Percentiles rank a stretch among this genome's conserved stretches.
phyloP scores from a whole-genome alignment of 1,140 invertebrate genomes.

The Aphaenogaster floridana region DNA sequence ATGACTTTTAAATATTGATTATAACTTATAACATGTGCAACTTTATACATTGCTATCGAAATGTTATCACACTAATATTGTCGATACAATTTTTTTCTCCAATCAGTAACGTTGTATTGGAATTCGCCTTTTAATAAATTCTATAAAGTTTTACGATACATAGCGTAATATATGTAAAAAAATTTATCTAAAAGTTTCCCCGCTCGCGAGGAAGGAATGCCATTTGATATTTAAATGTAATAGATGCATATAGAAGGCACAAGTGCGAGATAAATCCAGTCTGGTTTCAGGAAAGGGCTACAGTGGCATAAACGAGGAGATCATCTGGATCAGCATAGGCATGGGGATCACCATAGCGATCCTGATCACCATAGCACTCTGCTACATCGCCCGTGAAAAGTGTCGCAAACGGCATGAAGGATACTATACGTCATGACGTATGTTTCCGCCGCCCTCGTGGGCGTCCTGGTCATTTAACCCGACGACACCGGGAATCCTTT shows the following conservation, averaged over 20 bases:
- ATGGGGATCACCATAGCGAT: slow-evolving; percentile 94
- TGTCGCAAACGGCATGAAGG: slow-evolving; percentile 91
- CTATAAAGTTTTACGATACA: background rate
- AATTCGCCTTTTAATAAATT: background rate
- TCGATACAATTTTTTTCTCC: background rate
- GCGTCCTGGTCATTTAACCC: slow-evolving; percentile 80
- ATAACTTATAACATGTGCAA: background rate
- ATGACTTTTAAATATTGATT: background rate
- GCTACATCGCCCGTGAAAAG: slow-evolving; percentile 93
- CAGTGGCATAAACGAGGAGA: slow-evolving; percentile 94
- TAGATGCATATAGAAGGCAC: background rate
- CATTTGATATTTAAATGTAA: background rate
- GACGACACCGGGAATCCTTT: slow-evolving; percentile 80
- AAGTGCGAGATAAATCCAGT: slow-evolving; percentile 61
- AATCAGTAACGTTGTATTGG: background rate
- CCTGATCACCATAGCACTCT: slow-evolving; percentile 92
- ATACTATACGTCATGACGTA: slow-evolving; percentile 91
- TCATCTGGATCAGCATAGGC: slow-evolving; percentile 94
- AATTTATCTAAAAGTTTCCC: background rate
- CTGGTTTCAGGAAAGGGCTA: slow-evolving; percentile 90
- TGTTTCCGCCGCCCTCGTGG: slow-evolving; percentile 81
- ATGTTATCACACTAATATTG: background rate
- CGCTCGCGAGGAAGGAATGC: background rate
- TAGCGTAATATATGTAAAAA: background rate
- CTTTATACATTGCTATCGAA: background rate